A percentile compares a stretch with the other conserved stretches of the same genome.
phyloP scores from a whole-genome alignment of 2,888 invertebrate species.

The Trimorus sp. region DNA sequence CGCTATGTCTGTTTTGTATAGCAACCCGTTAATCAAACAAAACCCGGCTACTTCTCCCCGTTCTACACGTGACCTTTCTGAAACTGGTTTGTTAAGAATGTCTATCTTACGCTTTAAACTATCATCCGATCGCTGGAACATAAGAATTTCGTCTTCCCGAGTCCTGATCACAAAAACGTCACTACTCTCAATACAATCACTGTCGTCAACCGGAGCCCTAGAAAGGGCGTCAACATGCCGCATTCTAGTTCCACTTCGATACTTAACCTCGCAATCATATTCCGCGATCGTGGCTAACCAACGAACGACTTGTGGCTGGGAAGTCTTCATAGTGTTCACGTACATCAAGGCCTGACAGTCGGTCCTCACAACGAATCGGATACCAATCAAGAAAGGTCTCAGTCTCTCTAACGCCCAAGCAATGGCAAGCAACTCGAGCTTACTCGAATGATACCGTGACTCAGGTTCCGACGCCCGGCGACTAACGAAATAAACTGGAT shows the following conservation, averaged over 20 bases:
- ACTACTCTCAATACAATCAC: not conserved
- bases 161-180: not conserved
- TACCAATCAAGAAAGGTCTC: conserved; percentile 13
- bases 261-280: not conserved
- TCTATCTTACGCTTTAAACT: not conserved
- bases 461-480: not conserved
- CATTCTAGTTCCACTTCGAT: conserved; percentile 8
- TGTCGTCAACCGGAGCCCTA: conserved; percentile 1
- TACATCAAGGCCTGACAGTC: conserved; percentile 69
- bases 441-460: conserved; percentile 7
- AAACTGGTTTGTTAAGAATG: not conserved
- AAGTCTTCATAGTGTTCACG: conserved; percentile 57
- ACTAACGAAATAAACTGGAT: not conserved
- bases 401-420: conserved; percentile 48
- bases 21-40: not conserved
- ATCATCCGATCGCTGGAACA: not conserved
- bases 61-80: not conserved
- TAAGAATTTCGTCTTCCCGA: conserved; percentile 7
- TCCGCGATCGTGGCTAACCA: conserved; percentile 4
- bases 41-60: no score
- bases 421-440: no score
- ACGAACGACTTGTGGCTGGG: conserved; percentile 6
- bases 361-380: conserved; percentile 9
- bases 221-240: conserved; percentile 15
- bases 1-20: no score